Evolutionary conservation across 1,140 invertebrate genomes (phyloP).

Genomic region (Apis dorsata): DNA sequence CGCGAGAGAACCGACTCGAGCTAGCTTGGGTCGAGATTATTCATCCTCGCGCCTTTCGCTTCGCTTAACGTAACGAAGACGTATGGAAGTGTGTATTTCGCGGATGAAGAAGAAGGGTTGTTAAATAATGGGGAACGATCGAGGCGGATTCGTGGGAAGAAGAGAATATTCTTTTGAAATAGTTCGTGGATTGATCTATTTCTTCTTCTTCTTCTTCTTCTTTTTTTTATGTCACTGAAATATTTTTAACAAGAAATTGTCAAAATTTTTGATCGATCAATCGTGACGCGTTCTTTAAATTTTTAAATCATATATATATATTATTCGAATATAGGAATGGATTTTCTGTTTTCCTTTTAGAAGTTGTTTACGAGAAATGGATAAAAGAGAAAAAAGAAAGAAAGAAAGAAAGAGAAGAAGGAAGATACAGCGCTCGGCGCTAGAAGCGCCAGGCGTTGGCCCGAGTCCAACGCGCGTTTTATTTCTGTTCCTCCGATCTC

Average conservation of each 20-base stretch:
- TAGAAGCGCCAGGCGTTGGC: not conserved
- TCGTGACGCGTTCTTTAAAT: too few species aligned
- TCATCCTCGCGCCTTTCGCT: not conserved
- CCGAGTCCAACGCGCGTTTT: not conserved
- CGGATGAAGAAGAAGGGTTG: not conserved
- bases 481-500: not conserved
- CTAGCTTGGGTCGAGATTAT: constrained; percentile 11
- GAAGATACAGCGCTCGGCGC: not conserved
- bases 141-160: not conserved
- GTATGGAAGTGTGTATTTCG: not conserved
- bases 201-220: too few species aligned
- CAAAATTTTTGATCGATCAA: too few species aligned
- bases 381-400: not conserved
- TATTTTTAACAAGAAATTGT: too few species aligned
- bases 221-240: too few species aligned
- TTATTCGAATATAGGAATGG: too few species aligned
- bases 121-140: not conserved
- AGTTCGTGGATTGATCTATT: too few species aligned
- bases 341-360: too few species aligned
- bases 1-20: constrained; percentile 1
- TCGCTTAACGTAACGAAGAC: constrained; percentile 16
- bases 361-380: too few species aligned
- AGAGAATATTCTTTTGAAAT: not conserved
- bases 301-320: too few species aligned
- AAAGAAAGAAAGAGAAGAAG: not conserved